A percentile compares a stretch with the other conserved stretches of the same genome.
phyloP scores from a whole-genome alignment of 2,888 invertebrate genomes.

The Synergus umbraculus region DNA sequence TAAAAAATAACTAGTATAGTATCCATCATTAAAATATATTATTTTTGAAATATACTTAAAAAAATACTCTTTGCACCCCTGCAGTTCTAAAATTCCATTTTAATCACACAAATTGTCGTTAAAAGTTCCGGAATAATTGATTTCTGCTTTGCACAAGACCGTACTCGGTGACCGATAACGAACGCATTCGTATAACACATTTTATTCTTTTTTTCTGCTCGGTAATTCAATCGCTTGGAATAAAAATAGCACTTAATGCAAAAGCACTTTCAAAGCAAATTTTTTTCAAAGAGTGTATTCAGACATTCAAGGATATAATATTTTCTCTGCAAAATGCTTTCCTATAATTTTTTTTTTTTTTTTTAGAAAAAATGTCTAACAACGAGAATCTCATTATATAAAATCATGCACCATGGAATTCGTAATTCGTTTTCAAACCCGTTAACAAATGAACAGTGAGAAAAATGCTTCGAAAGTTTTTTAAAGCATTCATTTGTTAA shows the following conservation, averaged over 20 bases:
- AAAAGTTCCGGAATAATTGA: conserved; percentile 28
- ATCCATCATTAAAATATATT: too few species aligned
- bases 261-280: conserved; percentile 5
- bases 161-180: conserved; percentile 10
- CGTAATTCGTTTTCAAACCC: not conserved
- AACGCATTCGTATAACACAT: conserved; percentile 2
- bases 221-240: conserved; percentile 24
- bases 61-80: not conserved
- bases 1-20: too few species aligned
- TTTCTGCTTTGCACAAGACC: conserved; percentile 12
- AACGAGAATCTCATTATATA: conserved; percentile 5
- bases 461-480: conserved; percentile 7
- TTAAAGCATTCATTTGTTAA: conserved; percentile 26
- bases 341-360: not conserved
- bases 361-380: not conserved
- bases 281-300: not conserved
- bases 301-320: not conserved
- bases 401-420: conserved; percentile 2
- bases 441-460: not conserved
- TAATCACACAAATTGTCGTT: not conserved
- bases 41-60: not conserved
- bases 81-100: conserved; percentile 29
- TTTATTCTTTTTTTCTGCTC: conserved; percentile 5
- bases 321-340: not conserved
- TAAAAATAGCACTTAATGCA: conserved; percentile 2